Evolutionary conservation across 2,888 invertebrate genomes (phyloP).

Genomic region (Pseudeuparius sepicola): DNA sequence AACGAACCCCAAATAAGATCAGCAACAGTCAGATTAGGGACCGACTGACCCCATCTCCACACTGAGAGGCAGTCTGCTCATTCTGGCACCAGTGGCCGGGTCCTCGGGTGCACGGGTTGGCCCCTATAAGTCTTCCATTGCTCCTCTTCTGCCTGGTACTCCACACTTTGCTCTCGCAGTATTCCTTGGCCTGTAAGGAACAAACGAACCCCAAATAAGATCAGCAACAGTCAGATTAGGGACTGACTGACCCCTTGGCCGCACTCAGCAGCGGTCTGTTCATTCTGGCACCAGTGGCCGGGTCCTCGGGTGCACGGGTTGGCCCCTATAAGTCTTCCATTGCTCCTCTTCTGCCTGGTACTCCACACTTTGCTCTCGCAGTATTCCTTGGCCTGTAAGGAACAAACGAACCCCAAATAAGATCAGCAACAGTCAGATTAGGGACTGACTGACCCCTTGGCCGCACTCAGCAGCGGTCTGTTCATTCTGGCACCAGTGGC

Average conservation of each 20-base stretch:
- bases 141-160: slow-evolving; percentile 14
- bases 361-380: slow-evolving; percentile 19
- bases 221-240: too few relatives aligned
- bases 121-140: slow-evolving; percentile 33
- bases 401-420: too few relatives aligned
- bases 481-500: slow-evolving; percentile 59
- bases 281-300: slow-evolving; percentile 60
- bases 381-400: slow-evolving; percentile 13
- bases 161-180: slow-evolving; percentile 19
- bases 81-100: too few relatives aligned
- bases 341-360: slow-evolving; percentile 13
- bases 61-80: slow-evolving; percentile 38
- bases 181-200: slow-evolving; percentile 13
- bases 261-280: slow-evolving; percentile 40
- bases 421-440: too few relatives aligned
- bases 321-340: slow-evolving; percentile 35
- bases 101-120: slow-evolving; percentile 60
- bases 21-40: too few relatives aligned
- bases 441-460: slow-evolving; percentile 5
- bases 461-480: slow-evolving; percentile 40
- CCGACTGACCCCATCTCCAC: slow-evolving; percentile 30
- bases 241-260: slow-evolving; percentile 49
- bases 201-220: too few relatives aligned
- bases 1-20: too few relatives aligned
- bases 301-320: slow-evolving; percentile 66